phyloP scores from a whole-genome alignment of 2,888 invertebrate species.

The Andrena chrysosceles region DNA sequence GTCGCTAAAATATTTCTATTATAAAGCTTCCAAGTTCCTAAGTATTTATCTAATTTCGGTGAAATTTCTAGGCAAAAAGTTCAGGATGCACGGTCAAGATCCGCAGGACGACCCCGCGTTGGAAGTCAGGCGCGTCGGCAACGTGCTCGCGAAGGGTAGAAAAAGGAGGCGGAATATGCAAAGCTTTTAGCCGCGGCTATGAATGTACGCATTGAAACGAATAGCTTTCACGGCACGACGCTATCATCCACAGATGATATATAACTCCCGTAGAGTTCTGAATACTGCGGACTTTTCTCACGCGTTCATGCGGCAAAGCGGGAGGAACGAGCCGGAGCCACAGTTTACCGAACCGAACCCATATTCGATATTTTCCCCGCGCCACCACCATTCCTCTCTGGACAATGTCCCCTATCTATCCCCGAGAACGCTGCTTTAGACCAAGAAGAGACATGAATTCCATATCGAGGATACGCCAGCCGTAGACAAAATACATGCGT shows the following conservation, averaged over 20 bases:
- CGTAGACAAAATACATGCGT: not conserved
- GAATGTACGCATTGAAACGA: constrained; percentile 80
- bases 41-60: not conserved
- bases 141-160: constrained; percentile 15
- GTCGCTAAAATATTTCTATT: not conserved
- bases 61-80: not conserved
- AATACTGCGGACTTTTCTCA: constrained; percentile 74
- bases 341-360: constrained; percentile 43
- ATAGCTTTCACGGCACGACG: constrained; percentile 77
- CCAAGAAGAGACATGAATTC: not conserved
- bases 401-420: constrained; percentile 20
- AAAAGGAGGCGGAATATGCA: constrained; percentile 65
- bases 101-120: not conserved
- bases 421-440: not conserved
- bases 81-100: not conserved
- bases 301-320: constrained; percentile 72
- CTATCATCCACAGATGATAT: constrained; percentile 82
- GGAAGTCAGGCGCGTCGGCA: constrained; percentile 5
- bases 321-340: constrained; percentile 31
- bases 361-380: constrained; percentile 52
- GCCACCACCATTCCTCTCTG: not conserved
- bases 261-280: constrained; percentile 73
- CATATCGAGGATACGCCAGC: not conserved
- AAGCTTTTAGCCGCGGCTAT: constrained; percentile 74
- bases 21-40: not conserved